Conservation (phyloP, 2,888 invertebrate genomes). For the Acleris emargana region DNA sequence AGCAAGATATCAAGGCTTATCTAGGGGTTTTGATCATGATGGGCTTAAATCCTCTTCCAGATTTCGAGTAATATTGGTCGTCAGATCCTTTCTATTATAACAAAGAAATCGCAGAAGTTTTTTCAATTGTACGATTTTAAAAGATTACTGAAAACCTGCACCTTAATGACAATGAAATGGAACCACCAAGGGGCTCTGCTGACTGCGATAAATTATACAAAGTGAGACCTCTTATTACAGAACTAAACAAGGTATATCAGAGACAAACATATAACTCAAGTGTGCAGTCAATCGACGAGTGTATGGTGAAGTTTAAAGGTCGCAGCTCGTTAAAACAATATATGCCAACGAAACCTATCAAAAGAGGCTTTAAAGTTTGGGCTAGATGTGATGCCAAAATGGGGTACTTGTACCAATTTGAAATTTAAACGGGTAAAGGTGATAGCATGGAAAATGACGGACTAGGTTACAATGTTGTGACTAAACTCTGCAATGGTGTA, state of each 20-base stretch:
- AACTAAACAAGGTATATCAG: slow-evolving; percentile 40
- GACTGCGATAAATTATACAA: slow-evolving; percentile 45
- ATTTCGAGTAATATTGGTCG: slow-evolving; percentile 48
- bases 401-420: slow-evolving; percentile 22
- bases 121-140: slow-evolving; percentile 46
- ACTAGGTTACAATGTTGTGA: not conserved
- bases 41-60: slow-evolving; percentile 49
- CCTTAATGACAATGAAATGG: slow-evolving; percentile 42
- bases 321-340: slow-evolving; percentile 43
- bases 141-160: slow-evolving; percentile 47
- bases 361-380: slow-evolving; percentile 31
- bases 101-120: slow-evolving; percentile 44
- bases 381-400: not conserved
- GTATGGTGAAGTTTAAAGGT: slow-evolving; percentile 50
- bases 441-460: too few species aligned
- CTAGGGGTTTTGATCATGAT: slow-evolving; percentile 50
- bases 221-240: slow-evolving; percentile 42
- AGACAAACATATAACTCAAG: slow-evolving; percentile 38
- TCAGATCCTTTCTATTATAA: slow-evolving; percentile 48
- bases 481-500: slow-evolving; percentile 1
- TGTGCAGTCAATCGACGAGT: slow-evolving; percentile 43
- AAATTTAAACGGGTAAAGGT: too few species aligned
- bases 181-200: slow-evolving; percentile 42
- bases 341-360: slow-evolving; percentile 40
- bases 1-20: slow-evolving; percentile 45